phyloP scores from a whole-genome alignment of 2,888 invertebrate genomes.

The Parnassius smintheus region DNA sequence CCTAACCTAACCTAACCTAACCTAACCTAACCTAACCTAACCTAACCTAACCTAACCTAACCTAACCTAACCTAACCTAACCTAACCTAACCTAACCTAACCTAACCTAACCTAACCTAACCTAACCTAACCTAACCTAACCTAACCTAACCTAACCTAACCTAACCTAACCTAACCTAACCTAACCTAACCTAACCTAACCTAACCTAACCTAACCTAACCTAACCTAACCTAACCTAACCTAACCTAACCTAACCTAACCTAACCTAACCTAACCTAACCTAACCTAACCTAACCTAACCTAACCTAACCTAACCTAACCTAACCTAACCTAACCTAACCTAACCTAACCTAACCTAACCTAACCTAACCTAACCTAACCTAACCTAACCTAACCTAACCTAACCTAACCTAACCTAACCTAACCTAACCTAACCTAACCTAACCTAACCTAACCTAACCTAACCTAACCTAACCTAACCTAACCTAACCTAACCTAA shows the following conservation, averaged over 20 bases:
- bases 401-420: no score
- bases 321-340: background rate
- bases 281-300: background rate
- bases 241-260: conserved; percentile 9
- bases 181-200: conserved; percentile 29
- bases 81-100: conserved; percentile 6
- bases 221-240: conserved; percentile 32
- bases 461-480: no score
- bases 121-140: conserved; percentile 28
- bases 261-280: conserved; percentile 23
- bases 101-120: conserved; percentile 35
- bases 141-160: conserved; percentile 29
- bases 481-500: no score
- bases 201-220: conserved; percentile 33
- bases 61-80: conserved; percentile 31
- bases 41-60: conserved; percentile 27
- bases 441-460: no score
- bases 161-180: conserved; percentile 31
- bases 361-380: conserved; percentile 21
- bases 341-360: background rate
- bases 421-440: no score
- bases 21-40: conserved; percentile 27
- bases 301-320: background rate
- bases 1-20: conserved; percentile 34
- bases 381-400: background rate